These are phyloP conservation scores for Parelbella ahira DNA, from an alignment of 2,888 invertebrate genomes.

Conservation along the genomic window DNA sequence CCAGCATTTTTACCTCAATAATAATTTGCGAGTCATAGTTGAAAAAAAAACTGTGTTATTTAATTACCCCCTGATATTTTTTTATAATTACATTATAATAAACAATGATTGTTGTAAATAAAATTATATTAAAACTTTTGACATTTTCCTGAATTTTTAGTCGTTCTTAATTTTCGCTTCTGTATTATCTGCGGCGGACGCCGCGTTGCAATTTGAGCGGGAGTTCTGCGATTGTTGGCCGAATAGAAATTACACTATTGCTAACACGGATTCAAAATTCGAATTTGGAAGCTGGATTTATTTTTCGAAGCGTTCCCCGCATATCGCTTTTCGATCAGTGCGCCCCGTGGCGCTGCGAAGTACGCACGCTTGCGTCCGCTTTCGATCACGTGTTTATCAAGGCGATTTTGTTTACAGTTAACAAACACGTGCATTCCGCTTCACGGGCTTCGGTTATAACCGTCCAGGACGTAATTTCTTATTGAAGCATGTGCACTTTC, in stretches of 20 bases:
- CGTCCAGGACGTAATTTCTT: constrained; percentile 20
- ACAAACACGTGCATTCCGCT: constrained; percentile 40
- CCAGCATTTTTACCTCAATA: no score
- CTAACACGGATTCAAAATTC: constrained; percentile 32
- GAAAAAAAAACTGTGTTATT: no score
- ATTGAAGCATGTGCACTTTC: constrained; percentile 11
- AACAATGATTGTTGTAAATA: no score
- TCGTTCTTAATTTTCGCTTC: constrained; percentile 9
- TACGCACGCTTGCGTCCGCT: constrained; percentile 47
- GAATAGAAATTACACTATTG: constrained; percentile 25
- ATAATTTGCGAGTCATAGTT: no score
- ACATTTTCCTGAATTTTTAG: no score
- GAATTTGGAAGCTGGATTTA: constrained; percentile 36
- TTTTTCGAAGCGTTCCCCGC: constrained; percentile 36
- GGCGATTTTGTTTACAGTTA: constrained; percentile 48
- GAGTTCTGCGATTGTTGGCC: constrained; percentile 15
- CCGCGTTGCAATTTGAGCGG: constrained; percentile 12
- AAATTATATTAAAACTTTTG: no score
- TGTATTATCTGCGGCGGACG: constrained; percentile 7
- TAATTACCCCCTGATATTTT: no score
- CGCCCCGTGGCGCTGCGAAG: constrained; percentile 48
- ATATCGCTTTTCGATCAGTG: constrained; percentile 65
- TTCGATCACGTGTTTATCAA: constrained; percentile 37
- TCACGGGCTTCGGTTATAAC: constrained; percentile 11
- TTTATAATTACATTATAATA: no score